A percentile compares a stretch with the other conserved stretches of the same genome.
Evolutionary conservation across 2,113 vertebrate genomes (phyloP).

Genomic region (Hylia prasina): DNA sequence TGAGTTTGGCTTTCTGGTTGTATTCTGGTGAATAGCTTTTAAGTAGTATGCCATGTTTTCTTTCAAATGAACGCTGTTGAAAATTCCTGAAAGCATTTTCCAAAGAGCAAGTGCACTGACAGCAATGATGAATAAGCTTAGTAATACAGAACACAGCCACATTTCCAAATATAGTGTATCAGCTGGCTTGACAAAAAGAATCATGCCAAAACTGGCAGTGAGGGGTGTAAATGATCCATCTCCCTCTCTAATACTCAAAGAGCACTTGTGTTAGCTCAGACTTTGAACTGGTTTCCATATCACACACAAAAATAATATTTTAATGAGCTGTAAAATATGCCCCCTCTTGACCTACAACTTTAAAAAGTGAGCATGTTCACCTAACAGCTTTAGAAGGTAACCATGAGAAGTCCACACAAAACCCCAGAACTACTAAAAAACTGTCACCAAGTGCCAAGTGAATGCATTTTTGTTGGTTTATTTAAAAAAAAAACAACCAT

Average conservation of each 20-base stretch:
- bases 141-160: slow-evolving; percentile 11
- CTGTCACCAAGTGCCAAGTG: background rate
- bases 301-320: background rate
- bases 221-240: background rate
- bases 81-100: slow-evolving; percentile 12
- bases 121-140: slow-evolving; percentile 8
- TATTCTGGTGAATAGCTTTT: background rate
- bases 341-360: background rate
- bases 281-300: background rate
- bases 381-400: background rate
- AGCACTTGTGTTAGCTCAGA: background rate
- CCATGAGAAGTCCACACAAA: background rate
- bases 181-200: slow-evolving; percentile 7
- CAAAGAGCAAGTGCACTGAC: background rate
- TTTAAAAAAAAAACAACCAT: background rate
- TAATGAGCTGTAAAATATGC: background rate
- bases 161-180: slow-evolving; percentile 58
- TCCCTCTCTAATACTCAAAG: background rate
- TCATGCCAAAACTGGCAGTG: background rate
- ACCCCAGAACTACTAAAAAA: background rate
- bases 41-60: background rate
- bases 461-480: background rate
- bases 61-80: background rate
- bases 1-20: background rate
- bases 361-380: background rate